A percentile compares a stretch with the other conserved stretches of the same genome.
phyloP scores from a whole-genome alignment of 2,797 vertebrate genomes.

The Bradypodion pumilum region DNA sequence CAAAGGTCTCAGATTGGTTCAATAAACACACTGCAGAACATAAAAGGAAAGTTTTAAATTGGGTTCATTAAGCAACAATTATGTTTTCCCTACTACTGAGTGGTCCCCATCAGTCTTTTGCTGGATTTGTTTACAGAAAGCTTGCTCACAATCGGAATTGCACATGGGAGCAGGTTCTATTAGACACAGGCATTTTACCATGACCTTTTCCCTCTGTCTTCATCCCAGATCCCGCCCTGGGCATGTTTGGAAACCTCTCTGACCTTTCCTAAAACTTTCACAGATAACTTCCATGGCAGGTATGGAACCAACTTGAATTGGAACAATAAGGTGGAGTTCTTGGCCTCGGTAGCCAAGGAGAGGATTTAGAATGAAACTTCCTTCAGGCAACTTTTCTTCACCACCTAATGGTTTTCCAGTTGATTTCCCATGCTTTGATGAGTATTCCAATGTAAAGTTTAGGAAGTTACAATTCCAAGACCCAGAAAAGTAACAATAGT shows the following conservation, averaged over 20 bases:
- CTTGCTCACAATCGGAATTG: background rate
- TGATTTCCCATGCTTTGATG: background rate
- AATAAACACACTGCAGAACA: slow-evolving; percentile 71
- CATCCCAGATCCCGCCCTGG: slow-evolving; percentile 55
- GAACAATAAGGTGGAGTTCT: background rate
- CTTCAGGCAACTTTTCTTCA: background rate
- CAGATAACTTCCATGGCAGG: slow-evolving; percentile 6
- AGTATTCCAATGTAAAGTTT: background rate
- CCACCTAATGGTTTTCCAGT: background rate
- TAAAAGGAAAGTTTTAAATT: slow-evolving; percentile 68
- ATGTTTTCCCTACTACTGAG: slow-evolving; percentile 62
- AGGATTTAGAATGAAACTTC: background rate
- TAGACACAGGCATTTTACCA: slow-evolving; percentile 7
- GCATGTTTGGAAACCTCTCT: background rate
- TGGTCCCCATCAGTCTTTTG: slow-evolving; percentile 61
- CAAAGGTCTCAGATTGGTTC: slow-evolving; percentile 67
- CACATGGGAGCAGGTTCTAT: background rate
- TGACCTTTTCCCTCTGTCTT: slow-evolving; percentile 52
- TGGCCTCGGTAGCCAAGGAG: background rate
- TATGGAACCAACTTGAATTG: background rate
- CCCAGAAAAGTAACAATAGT: background rate
- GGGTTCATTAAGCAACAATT: slow-evolving; percentile 77
- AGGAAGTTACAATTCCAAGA: background rate
- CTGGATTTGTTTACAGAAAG: slow-evolving; percentile 63
- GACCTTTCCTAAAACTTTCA: background rate